Evolutionary conservation across 2,888 invertebrate genomes (phyloP), one percentile per base, ranked within the genome.

Genomic region (Antheraea assamensis): DNA sequence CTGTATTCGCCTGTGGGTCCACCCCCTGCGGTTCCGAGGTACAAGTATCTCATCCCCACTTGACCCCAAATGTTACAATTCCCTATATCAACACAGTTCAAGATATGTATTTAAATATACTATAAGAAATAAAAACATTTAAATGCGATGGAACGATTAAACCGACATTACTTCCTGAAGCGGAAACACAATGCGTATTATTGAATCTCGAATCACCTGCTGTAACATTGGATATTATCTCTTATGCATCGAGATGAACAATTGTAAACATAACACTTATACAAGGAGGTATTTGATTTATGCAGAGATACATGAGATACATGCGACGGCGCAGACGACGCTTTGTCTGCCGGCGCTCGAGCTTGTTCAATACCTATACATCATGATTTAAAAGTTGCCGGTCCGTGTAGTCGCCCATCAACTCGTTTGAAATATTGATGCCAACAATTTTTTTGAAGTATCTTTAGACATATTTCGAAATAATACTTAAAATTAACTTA

Each of bases 321-420:
- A 81, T 80, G 78, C 78, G 77, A 75, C 76, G 75, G 78, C 76
- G 76, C 74, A 74, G 84, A 80, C 85, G 88, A 85, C 88, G 83
- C 83, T 84, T 83, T 88, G 88, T 89, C 88, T 88, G 87, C 79
- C 83, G 72, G 80, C 72, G 82, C 79, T 74, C 75, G 77, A 80
- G 75, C 79, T 78, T 72, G 78, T 71, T 74, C 75, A 71, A 75
- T 80, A 79, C 79, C 78, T 80, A 79, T 80, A 83, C 81, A 81
- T 80, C 77, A 81, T 76, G 76, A 73, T 75, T 81, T 77, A 77
- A 80, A 80, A 79, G 78, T 79, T 81, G 80, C 78, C 76, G 80
- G 78, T 72, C 72, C 70, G 73, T 66, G 71, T 80, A 79, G 82
- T 80, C 81, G 5, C 74, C 76, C 77, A 82, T 72, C 77, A 82